A percentile compares a stretch with the other conserved stretches of the same genome.
These are phyloP conservation scores for Canis aureus DNA, from an alignment of 2,113 vertebrate species.

Conservation along the genomic window DNA sequence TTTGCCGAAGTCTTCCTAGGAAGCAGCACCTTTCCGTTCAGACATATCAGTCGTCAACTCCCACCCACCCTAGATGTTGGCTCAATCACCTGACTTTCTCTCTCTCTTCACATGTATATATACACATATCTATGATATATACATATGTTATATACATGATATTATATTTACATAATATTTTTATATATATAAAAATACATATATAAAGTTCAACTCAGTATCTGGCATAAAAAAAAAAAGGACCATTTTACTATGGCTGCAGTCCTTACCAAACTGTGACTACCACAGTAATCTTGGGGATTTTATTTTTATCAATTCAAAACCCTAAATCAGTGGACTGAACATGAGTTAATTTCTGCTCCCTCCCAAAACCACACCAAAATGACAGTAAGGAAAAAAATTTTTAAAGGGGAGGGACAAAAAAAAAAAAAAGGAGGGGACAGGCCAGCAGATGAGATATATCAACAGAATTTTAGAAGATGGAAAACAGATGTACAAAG, in stretches of 20 bases:
- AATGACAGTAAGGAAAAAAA: constrained; percentile 51
- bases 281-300: constrained; percentile 7
- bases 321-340: constrained; percentile 26
- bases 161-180: neutral
- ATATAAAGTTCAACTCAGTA: neutral
- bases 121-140: no score
- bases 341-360: constrained; percentile 60
- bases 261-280: constrained; percentile 37
- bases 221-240: neutral
- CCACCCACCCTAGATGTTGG: neutral
- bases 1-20: neutral
- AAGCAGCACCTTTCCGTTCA: neutral
- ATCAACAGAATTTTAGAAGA: constrained; percentile 50
- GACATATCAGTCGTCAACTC: neutral
- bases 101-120: neutral
- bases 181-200: neutral
- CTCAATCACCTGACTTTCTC: neutral
- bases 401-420: neutral
- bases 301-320: constrained; percentile 71
- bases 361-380: constrained; percentile 54
- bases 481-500: constrained; percentile 70
- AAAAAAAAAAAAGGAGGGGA: neutral
- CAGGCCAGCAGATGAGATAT: constrained; percentile 40
- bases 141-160: no score
- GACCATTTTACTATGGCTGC: constrained; percentile 2